Conservation (phyloP, 2,888 invertebrate genomes). For the Syrphus vitripennis region DNA sequence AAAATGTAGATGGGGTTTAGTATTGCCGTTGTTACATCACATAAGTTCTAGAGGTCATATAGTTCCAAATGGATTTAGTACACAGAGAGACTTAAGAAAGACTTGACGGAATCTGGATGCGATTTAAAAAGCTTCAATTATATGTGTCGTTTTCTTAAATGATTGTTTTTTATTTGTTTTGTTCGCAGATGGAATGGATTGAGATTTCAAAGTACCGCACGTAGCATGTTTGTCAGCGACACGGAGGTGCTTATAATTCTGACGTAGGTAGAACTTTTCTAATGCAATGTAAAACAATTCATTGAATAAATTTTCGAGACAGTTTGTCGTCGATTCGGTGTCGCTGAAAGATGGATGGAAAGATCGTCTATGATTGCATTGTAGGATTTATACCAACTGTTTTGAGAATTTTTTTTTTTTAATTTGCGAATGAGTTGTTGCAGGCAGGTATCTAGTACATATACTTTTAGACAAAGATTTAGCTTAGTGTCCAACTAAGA, state of each 20-base stretch:
- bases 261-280: not conserved
- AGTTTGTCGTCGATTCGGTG: not conserved
- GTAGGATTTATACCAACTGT: no score
- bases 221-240: not conserved
- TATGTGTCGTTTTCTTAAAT: conserved; percentile 49
- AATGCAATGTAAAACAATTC: conserved; percentile 11
- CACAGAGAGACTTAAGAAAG: not conserved
- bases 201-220: conserved; percentile 6
- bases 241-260: not conserved
- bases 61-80: not conserved
- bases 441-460: no score
- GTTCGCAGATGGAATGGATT: conserved; percentile 47
- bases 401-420: no score
- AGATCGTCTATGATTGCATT: conserved; percentile 13
- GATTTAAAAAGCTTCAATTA: conserved; percentile 58
- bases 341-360: not conserved
- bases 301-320: not conserved
- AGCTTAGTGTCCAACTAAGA: no score
- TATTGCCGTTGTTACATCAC: conserved; percentile 33
- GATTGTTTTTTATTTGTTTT: conserved; percentile 24
- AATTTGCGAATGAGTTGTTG: no score
- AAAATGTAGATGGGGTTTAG: not conserved
- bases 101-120: conserved; percentile 34
- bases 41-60: conserved; percentile 20
- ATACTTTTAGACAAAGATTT: no score